These are phyloP conservation scores for Leucosticte australis DNA, from an alignment of 2,113 vertebrate genomes.

Conservation along the genomic window DNA sequence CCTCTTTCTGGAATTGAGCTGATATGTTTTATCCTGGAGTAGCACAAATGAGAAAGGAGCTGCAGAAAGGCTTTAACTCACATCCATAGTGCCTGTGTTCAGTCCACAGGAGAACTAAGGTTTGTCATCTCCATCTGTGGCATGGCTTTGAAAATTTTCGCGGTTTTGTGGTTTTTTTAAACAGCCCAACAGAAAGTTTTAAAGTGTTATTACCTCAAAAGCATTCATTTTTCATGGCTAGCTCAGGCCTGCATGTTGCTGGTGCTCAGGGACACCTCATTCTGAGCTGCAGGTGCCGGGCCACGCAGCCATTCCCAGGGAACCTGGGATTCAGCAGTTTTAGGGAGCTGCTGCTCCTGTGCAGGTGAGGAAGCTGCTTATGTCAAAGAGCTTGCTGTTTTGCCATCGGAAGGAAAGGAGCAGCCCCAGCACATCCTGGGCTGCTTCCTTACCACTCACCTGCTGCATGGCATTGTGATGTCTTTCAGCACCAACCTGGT, in stretches of 20 bases:
- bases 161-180: not conserved
- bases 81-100: too few species aligned
- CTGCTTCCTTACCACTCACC: not conserved
- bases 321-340: not conserved
- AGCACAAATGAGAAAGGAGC: not conserved
- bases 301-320: rapidly evolving
- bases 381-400: not conserved
- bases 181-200: not conserved
- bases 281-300: rapidly evolving
- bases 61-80: not conserved
- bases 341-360: not conserved
- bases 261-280: not conserved
- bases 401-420: not conserved
- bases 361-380: not conserved
- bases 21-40: not conserved
- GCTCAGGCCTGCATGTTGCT: not conserved
- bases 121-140: not conserved
- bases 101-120: too few species aligned
- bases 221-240: not conserved
- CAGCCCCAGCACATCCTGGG: rapidly evolving
- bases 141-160: not conserved
- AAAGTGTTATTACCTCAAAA: not conserved
- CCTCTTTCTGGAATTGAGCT: not conserved
- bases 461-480: not conserved
- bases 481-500: not conserved